These are phyloP conservation scores for Gymnocephalus cernua DNA, from an alignment of 2,113 vertebrate species.

Conservation along the genomic window DNA sequence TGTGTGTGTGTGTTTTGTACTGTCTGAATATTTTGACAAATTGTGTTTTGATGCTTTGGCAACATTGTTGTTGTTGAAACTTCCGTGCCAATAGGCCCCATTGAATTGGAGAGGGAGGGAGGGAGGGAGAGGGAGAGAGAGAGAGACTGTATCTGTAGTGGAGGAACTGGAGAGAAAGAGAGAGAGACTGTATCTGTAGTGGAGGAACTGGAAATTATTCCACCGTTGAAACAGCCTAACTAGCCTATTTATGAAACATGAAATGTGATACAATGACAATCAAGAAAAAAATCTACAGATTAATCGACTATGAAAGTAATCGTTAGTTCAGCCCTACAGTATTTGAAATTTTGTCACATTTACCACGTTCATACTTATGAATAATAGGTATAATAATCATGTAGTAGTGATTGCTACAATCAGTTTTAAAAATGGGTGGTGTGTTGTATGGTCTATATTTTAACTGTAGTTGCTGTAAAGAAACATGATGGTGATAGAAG, in stretches of 20 bases:
- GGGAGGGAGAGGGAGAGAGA: not conserved
- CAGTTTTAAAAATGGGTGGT: not conserved
- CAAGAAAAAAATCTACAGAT: no score
- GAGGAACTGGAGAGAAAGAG: not conserved
- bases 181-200: not conserved
- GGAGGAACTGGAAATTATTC: not conserved
- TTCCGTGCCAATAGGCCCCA: no score
- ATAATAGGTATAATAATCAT: no score
- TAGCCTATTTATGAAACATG: slow-evolving; percentile 8
- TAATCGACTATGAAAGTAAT: no score
- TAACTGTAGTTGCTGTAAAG: not conserved
- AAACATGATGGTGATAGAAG: not conserved
- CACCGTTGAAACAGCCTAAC: slow-evolving; percentile 13
- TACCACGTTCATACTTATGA: not conserved
- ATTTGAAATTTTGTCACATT: not conserved
- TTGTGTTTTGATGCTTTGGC: no score
- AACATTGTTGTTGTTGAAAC: no score
- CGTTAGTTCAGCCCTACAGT: no score
- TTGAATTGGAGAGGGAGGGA: not conserved
- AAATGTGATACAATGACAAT: slow-evolving; percentile 10
- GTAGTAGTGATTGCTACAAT: not conserved
- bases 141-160: not conserved
- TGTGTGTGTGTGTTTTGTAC: no score
- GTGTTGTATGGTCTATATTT: not conserved
- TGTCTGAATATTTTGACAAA: no score